Conservation (phyloP, 2,113 vertebrate species). For the Atractosteus spatula region DNA sequence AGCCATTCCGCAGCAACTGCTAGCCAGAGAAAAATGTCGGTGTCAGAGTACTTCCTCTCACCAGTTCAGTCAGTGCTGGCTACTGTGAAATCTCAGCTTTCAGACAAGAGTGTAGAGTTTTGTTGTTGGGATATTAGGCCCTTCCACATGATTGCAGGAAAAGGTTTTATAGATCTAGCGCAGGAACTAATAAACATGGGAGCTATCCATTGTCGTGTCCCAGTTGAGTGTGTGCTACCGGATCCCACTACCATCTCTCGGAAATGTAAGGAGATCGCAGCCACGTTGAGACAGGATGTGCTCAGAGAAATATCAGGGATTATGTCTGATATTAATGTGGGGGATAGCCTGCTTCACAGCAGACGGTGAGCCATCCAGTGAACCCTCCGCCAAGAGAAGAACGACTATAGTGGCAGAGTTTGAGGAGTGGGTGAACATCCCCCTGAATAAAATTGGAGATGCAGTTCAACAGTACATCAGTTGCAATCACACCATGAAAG, state of each 20-base stretch:
- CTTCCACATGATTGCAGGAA: not conserved
- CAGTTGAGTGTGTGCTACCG: not conserved
- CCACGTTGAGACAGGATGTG: not conserved
- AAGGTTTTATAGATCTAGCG: not conserved
- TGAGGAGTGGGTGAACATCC: not conserved
- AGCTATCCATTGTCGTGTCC: not conserved
- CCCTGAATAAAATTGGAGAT: not conserved
- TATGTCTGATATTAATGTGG: not conserved
- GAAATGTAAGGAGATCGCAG: not conserved
- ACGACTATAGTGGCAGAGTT: not conserved
- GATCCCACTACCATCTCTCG: not conserved
- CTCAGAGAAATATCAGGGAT: not conserved
- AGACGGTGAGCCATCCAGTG: too few relatives aligned
- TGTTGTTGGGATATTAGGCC: not conserved
- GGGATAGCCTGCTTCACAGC: not conserved
- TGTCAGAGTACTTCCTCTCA: too few relatives aligned
- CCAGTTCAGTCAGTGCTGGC: too few relatives aligned
- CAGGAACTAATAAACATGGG: slow-evolving; percentile 4
- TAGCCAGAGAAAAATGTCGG: too few relatives aligned
- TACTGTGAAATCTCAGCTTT: not conserved
- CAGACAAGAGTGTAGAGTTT: not conserved
- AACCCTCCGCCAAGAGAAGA: not conserved
- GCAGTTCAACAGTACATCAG: not conserved
- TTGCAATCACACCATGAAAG: not conserved
- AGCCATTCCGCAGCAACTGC: too few relatives aligned